Conservation (phyloP, 2,113 vertebrate genomes). For the Oplegnathus fasciatus region DNA sequence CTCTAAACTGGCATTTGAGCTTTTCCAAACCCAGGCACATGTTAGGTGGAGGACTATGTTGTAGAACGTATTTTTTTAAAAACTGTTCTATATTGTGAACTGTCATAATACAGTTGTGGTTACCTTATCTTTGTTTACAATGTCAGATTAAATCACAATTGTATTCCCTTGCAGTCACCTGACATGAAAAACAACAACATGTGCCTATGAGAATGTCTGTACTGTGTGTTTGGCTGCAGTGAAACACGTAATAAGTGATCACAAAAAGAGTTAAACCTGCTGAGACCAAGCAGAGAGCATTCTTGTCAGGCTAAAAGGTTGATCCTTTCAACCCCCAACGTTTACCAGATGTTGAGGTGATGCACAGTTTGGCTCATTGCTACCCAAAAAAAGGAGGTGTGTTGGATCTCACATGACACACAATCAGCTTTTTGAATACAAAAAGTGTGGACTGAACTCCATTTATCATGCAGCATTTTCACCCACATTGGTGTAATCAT, state of each 20-base stretch:
- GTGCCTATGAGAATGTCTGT: no score
- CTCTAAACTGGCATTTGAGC: not conserved
- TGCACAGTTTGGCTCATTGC: no score
- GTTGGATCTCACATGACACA: no score
- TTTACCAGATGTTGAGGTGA: not conserved
- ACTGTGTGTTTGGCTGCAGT: not conserved
- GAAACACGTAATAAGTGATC: not conserved
- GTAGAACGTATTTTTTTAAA: not conserved
- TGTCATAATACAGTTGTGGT: not conserved
- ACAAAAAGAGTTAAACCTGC: not conserved
- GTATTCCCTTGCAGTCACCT: not conserved
- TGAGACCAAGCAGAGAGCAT: not conserved
- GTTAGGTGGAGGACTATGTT: not conserved
- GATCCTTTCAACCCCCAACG: not conserved
- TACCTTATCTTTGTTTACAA: not conserved
- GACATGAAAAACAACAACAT: not conserved
- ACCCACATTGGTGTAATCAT: not conserved
- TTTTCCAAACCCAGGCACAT: not conserved
- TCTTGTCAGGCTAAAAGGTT: not conserved
- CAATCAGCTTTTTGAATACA: no score
- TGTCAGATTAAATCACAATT: not conserved
- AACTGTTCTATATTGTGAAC: not conserved
- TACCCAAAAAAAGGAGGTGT: not conserved
- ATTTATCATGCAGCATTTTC: not conserved
- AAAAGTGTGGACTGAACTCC: no score